Percentiles rank a stretch among this genome's conserved stretches.
phyloP scores from a whole-genome alignment of 2,888 invertebrate genomes.

The Drosophila ezoana region DNA sequence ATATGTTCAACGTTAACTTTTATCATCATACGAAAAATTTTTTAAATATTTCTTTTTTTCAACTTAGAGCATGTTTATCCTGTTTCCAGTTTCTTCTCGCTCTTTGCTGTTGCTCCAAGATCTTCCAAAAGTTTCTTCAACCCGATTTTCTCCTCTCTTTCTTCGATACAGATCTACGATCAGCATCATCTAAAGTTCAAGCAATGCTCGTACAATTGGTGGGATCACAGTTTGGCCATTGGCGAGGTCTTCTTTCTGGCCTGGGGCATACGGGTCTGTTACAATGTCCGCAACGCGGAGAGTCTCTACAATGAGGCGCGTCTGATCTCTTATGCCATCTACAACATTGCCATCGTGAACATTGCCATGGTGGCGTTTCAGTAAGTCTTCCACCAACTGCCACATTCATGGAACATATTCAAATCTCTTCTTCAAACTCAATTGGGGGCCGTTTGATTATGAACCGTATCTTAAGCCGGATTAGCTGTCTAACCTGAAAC shows the following conservation, averaged over 20 bases:
- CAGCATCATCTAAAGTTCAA: constrained; percentile 92
- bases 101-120: too few species aligned
- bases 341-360: constrained; percentile 97
- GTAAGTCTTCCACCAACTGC: constrained; percentile 87
- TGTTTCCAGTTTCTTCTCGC: too few species aligned
- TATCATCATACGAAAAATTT: too few species aligned
- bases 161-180: constrained; percentile 87
- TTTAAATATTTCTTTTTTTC: too few species aligned
- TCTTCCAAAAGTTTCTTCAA: too few species aligned
- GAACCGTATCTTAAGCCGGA: too few species aligned
- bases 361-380: constrained; percentile 96
- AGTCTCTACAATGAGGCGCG: constrained; percentile 97
- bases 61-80: too few species aligned
- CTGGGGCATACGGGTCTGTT: constrained; percentile 94
- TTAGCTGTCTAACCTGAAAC: too few species aligned
- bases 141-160: too few species aligned
- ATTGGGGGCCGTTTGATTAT: constrained; percentile 31
- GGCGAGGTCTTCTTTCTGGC: constrained; percentile 91
- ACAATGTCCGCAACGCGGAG: constrained; percentile 95
- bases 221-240: constrained; percentile 96
- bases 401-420: not conserved
- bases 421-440: not conserved
- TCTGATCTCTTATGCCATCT: constrained; percentile 96
- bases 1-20: too few species aligned
- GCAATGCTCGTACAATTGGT: constrained; percentile 96